Base-by-base conservation (phyloP, 1,140 invertebrate species). In the Gerris buenoi region DNA sequence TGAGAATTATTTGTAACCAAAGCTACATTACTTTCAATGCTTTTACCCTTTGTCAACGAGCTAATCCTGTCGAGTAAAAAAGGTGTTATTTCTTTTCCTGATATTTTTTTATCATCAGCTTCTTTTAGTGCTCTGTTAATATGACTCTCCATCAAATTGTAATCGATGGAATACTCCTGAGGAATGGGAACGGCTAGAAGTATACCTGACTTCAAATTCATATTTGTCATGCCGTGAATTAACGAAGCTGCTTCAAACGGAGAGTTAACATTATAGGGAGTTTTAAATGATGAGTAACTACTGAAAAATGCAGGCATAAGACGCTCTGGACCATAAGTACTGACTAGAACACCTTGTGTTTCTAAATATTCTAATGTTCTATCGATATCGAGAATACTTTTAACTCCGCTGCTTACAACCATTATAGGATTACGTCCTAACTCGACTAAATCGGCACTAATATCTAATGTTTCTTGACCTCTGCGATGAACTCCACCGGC, bases 331-430 rank as follows among this genome's bases (percentile, higher is more conserved):
- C 88, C 88, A 70, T 86, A 87, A 0, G 89, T 86, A 58, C 87
- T 84, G 0, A 98, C 93, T 73, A 89, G 90, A 0, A 98, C 93
- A 10, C 95, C 94, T 77, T 94, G 86, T 0, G 94, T 97, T 82
- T 98, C 95, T 80, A 99, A 79, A 75, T 88, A 97, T 77, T 99
- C 97, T 27, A 99, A 79, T 0, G 96, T 98, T 73, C 88, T 87
- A 0, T 84, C 86, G 73, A 99, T 95, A 76, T 99, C 97, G 27
- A 99, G 80, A 72, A 99, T 98, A 33, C 95, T 96, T 81, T 99
- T 99, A 46, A 97, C 85, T 18, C 97, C 97, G 73, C 94, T 91
- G 69, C 91, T 97, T 1, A 99, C 86, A 14, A 98, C 94, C 66
- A 90, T 84, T 0, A 97, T 85, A 5, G 88, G 86, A 68, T 87